Base-by-base conservation (phyloP, 30 jellyfish, hydroid and myxozoan genomes). In the Mastigias papua region DNA sequence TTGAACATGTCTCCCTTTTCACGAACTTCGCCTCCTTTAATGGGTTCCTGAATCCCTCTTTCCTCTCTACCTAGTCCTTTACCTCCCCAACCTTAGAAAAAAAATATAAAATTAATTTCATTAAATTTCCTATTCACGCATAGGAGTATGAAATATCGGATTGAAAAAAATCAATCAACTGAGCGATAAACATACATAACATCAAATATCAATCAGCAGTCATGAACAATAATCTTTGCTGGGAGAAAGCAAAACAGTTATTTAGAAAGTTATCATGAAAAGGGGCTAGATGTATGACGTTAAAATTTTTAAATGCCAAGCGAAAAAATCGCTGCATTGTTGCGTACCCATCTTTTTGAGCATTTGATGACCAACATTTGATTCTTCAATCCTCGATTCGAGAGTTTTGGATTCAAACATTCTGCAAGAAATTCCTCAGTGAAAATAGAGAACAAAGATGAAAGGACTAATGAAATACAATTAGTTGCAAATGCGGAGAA, bases 331-430 rank as follows among this genome's bases (percentile, higher is more conserved):
- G 5, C 11, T 6, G 54, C 17, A 10, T 9, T 51, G 67, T 2
- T 28, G 37, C 95, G 25, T 79, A 95, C 99, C 99, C 99, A 96
- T 96, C 84, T 96, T 96, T 83, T 87, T 96, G 17, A 96, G 83
- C 90, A 96, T 77, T 83, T 96, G 98, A 58, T 96, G 99, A 50
- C 99, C 99, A 77, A 90, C 97, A 57, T 96, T 96, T 33, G 90
- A 31, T 48, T 96, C 99, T 23, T 91, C 99, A 73, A 96, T 90
- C 58, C 81, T 88, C 65, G 98, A 77, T 26, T 96, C 99, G 19
- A 87, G 57, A 1, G 99, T 80, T 70, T 86, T 87, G 26, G 98
- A 78, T 67, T 87, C 98, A 61, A 90, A 96, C 92, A 95, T 94
- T 17, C 99, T 94, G 67, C 17, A 77, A 78, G 30, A 34, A 26